Evolutionary conservation across 2,797 vertebrate genomes (phyloP).

Genomic region (Sorex maritimensis): DNA sequence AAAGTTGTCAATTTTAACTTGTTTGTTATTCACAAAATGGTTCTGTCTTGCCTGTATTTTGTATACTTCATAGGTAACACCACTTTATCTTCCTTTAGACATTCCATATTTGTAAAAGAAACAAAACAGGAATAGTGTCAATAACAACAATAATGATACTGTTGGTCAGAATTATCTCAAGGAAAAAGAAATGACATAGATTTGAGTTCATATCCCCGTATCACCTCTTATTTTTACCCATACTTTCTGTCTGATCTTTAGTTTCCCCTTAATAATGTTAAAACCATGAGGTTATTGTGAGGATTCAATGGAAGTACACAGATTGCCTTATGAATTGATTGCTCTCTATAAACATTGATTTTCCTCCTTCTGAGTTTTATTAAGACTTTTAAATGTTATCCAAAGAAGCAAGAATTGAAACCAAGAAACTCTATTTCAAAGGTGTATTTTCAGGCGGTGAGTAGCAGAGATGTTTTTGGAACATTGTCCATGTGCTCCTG

Average conservation of each 20-base stretch:
- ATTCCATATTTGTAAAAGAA: constrained; percentile 42
- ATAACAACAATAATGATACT: neutral
- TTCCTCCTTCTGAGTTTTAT: neutral
- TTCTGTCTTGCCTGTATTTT: neutral
- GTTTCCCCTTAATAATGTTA: constrained; percentile 15
- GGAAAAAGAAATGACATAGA: constrained; percentile 38
- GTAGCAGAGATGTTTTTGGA: constrained; percentile 64
- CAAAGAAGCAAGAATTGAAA: constrained; percentile 56
- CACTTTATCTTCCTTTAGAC: neutral
- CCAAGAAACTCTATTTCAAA: constrained; percentile 31
- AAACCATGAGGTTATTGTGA: constrained; percentile 54
- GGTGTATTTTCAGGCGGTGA: constrained; percentile 58
- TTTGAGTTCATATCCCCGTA: neutral
- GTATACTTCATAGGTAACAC: neutral
- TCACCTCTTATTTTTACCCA: neutral
- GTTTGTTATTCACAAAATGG: neutral
- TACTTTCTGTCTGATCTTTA: constrained; percentile 7
- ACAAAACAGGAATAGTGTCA: neutral
- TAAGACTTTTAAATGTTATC: constrained; percentile 52
- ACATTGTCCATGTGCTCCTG: constrained; percentile 35
- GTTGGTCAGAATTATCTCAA: constrained; percentile 7
- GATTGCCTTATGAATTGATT: constrained; percentile 2
- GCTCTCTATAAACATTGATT: constrained; percentile 6
- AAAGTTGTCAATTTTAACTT: neutral
- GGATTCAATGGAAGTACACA: constrained; percentile 73